These are phyloP conservation scores for Meloidogyne exigua DNA, from an alignment of 1,140 invertebrate genomes.

Conservation along the genomic window DNA sequence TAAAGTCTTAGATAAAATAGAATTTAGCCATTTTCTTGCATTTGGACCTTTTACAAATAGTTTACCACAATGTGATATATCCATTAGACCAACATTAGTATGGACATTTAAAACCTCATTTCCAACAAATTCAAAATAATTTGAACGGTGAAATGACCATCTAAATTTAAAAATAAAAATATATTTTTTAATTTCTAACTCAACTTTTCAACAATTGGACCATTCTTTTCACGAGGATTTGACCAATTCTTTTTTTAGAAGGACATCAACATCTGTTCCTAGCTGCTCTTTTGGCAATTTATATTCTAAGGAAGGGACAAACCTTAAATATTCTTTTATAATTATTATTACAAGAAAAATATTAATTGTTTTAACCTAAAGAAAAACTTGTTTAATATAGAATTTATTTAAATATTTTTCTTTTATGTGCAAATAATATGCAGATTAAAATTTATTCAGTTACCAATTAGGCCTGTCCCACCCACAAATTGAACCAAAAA, in stretches of 20 bases:
- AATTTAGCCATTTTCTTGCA: background rate
- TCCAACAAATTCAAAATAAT: background rate
- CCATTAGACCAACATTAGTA: background rate
- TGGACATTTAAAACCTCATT: background rate
- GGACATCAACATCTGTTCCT: background rate
- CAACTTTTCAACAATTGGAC: background rate
- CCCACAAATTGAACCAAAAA: conserved; percentile 2
- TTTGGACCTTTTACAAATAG: background rate
- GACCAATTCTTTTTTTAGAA: background rate
- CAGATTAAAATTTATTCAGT: background rate
- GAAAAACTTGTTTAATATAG: too few relatives aligned
- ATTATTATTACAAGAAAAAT: too few relatives aligned
- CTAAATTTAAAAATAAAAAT: background rate
- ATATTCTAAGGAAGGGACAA: background rate
- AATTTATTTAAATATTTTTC: too few relatives aligned
- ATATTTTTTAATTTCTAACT: background rate
- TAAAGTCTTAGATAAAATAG: background rate
- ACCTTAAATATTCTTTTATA: background rate
- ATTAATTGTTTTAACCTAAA: too few relatives aligned
- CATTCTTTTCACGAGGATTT: background rate
- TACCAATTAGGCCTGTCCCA: conserved; percentile 11
- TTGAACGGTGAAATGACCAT: background rate
- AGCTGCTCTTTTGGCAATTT: background rate
- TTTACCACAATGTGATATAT: background rate
- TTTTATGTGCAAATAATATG: too few relatives aligned